A percentile compares a stretch with the other conserved stretches of the same genome.
Evolutionary conservation across 2,113 vertebrate species (phyloP).

Genomic region (Nicator chloris): DNA sequence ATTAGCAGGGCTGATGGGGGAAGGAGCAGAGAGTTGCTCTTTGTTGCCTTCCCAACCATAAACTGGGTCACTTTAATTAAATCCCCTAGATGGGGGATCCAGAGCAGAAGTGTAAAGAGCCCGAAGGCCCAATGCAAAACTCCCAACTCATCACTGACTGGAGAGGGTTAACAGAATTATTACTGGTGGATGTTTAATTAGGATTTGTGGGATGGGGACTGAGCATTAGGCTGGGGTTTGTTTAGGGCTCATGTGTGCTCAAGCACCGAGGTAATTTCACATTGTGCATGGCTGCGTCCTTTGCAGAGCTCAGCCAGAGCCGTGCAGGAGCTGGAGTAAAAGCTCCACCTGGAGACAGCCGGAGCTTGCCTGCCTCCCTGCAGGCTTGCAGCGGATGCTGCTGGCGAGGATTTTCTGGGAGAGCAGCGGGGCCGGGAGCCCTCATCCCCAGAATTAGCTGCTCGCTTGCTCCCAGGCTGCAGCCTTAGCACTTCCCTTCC

Average conservation of each 20-base stretch:
- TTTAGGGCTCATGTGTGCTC: conserved; percentile 38
- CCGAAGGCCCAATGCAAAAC: neutral
- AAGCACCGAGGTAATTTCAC: neutral
- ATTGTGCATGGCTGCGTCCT: neutral
- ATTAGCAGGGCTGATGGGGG: neutral
- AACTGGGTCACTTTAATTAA: conserved; percentile 59
- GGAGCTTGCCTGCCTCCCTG: neutral
- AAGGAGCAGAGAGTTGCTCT: neutral
- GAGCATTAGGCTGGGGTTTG: conserved; percentile 21
- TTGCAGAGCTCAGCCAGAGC: neutral
- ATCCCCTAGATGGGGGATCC: neutral
- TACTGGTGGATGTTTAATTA: conserved; percentile 45
- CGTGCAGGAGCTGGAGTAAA: conserved; percentile 54
- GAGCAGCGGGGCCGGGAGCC: neutral
- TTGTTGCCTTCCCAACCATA: neutral
- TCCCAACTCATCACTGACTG: neutral
- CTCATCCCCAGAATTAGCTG: neutral
- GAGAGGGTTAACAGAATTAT: conserved; percentile 43
- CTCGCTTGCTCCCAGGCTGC: neutral
- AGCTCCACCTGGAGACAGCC: conserved; percentile 69
- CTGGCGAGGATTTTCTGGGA: neutral
- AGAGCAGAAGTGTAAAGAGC: neutral
- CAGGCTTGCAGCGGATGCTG: neutral
- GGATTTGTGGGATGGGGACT: conserved; percentile 39
- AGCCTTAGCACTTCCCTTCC: neutral